Evolutionary conservation across 1,140 invertebrate genomes (phyloP).

Genomic region (Drosophila navojoa): DNA sequence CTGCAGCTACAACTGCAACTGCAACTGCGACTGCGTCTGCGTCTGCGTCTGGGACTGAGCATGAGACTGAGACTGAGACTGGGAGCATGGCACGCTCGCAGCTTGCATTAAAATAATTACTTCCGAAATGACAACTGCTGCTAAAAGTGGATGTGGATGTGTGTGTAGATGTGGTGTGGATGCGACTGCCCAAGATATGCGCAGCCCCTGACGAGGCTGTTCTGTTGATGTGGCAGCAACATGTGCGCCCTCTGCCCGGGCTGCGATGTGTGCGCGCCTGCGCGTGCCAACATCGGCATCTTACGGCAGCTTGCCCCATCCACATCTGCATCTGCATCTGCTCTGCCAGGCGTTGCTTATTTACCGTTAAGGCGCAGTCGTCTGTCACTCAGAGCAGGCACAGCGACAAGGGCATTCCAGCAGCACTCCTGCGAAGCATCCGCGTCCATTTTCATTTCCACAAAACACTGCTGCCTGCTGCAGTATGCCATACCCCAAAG

Average conservation of each 20-base stretch:
- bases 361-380: constrained; percentile 76
- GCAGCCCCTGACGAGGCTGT: constrained; percentile 24
- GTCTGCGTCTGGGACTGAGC: constrained; percentile 2
- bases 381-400: constrained; percentile 60
- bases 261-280: constrained; percentile 64
- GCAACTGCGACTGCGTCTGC: constrained; percentile 29
- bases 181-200: constrained; percentile 8
- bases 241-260: constrained; percentile 42
- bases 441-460: constrained; percentile 32
- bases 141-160: constrained; percentile 57
- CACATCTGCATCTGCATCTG: constrained; percentile 30
- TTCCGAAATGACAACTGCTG: constrained; percentile 81
- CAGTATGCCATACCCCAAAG: not conserved
- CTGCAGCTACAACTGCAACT: constrained; percentile 36
- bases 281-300: constrained; percentile 65
- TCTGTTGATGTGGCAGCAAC: constrained; percentile 60
- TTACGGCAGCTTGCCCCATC: not conserved
- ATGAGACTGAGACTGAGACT: constrained; percentile 23
- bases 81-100: constrained; percentile 45
- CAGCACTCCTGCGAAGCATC: constrained; percentile 75
- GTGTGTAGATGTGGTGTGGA: constrained; percentile 13
- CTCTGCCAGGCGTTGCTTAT: constrained; percentile 64
- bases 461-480: constrained; percentile 26
- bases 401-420: constrained; percentile 60
- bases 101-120: constrained; percentile 82